Percentiles rank a stretch among this genome's conserved stretches.
Conservation (phyloP, 2,888 invertebrate genomes). For the Troglohyphantes excavatus region DNA sequence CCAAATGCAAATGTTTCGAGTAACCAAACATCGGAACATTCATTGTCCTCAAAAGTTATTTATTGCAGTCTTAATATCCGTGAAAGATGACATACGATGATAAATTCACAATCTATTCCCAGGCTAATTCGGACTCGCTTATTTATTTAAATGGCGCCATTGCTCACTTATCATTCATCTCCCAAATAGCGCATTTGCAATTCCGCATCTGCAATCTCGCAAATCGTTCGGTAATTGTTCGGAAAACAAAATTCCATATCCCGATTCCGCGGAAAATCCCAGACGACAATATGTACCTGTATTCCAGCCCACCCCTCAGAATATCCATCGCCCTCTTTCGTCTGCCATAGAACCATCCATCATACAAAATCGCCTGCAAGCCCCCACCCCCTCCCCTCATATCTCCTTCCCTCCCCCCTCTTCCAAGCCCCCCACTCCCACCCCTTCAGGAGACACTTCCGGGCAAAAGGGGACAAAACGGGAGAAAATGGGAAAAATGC, state of each 20-base stretch:
- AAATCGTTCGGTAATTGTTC: not conserved
- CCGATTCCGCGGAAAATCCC: not conserved
- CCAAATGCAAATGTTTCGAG: no score
- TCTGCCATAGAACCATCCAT: not conserved
- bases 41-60: no score
- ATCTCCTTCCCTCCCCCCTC: not conserved
- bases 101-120: no score
- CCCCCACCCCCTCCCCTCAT: not conserved
- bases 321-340: not conserved
- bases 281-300: constrained; percentile 5
- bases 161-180: no score
- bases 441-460: constrained; percentile 39
- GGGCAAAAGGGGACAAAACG: constrained; percentile 1
- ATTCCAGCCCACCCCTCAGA: not conserved
- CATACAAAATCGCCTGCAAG: not conserved
- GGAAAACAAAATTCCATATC: not conserved
- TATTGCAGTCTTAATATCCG: no score
- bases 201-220: no score
- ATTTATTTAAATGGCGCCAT: no score
- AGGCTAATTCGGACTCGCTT: no score
- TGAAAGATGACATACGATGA: no score
- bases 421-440: not conserved
- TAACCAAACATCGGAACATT: no score
- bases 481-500: constrained; percentile 23
- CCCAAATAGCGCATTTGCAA: no score